Evolutionary conservation across 2,113 vertebrate species (phyloP).

Genomic region (Ancistrus triradiatus): DNA sequence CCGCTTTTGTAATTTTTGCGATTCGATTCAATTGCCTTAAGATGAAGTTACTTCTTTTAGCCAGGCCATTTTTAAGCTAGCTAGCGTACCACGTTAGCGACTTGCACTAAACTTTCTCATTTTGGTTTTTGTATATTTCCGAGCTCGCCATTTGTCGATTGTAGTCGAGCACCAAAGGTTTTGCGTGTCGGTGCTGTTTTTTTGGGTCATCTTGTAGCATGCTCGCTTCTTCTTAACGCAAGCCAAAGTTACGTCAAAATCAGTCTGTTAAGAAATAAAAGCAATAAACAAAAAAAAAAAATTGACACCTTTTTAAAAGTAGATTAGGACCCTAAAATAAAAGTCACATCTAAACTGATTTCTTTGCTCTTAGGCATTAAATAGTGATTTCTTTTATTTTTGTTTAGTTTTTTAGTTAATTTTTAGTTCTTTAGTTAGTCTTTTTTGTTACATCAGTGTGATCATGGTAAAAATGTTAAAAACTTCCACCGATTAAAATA

Average conservation of each 20-base stretch:
- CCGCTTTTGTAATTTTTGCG: conserved; percentile 26
- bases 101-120: neutral
- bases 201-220: neutral
- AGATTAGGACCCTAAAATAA: conserved; percentile 4
- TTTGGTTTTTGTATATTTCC: neutral
- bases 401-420: no score
- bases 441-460: no score
- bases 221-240: neutral
- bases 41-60: neutral
- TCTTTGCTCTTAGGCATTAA: no score
- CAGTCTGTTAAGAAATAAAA: conserved; percentile 11
- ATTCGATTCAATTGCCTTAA: conserved; percentile 13
- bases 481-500: neutral
- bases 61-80: no score
- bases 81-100: no score
- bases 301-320: neutral
- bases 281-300: conserved; percentile 5
- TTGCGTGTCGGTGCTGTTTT: neutral
- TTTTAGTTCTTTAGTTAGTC: no score
- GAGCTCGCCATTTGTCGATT: neutral
- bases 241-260: conserved; percentile 18
- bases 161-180: neutral
- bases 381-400: no score
- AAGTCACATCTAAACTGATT: no score
- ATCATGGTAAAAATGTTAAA: no score